Percentiles rank a stretch among this genome's conserved stretches.
phyloP scores from a whole-genome alignment of 1,140 invertebrate genomes.

The Conus betulinus region DNA sequence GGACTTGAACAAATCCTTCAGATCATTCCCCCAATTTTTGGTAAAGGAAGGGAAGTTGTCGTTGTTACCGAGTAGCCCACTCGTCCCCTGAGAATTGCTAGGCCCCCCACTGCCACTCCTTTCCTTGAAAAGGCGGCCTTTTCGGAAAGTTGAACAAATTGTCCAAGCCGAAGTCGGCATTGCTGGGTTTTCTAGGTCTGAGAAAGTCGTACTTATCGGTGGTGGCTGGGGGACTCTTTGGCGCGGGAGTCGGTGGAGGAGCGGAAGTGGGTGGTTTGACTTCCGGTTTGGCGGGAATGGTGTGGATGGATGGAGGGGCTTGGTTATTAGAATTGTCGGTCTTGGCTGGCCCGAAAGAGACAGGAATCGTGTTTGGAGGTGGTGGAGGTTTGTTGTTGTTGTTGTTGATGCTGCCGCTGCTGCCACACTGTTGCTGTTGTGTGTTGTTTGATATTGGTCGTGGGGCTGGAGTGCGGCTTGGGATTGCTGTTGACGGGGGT shows the following conservation, averaged over 20 bases:
- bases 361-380: not conserved
- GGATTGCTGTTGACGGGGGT: not conserved
- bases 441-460: no score
- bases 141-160: not conserved
- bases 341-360: not conserved
- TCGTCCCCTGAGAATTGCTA: not conserved
- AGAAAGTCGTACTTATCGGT: not conserved
- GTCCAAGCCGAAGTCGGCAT: not conserved
- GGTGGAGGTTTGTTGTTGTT: not conserved
- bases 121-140: not conserved
- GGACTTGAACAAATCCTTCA: not conserved
- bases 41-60: not conserved
- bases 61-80: not conserved
- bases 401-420: not conserved
- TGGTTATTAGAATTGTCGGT: not conserved
- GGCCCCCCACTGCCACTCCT: not conserved
- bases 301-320: not conserved
- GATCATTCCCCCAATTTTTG: not conserved
- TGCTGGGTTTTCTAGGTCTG: not conserved
- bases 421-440: no score
- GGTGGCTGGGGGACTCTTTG: not conserved
- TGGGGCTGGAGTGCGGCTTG: not conserved
- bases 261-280: not conserved
- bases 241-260: not conserved
- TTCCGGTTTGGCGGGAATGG: not conserved